phyloP scores from a whole-genome alignment of 2,888 invertebrate genomes.

The Panopea generosa region DNA sequence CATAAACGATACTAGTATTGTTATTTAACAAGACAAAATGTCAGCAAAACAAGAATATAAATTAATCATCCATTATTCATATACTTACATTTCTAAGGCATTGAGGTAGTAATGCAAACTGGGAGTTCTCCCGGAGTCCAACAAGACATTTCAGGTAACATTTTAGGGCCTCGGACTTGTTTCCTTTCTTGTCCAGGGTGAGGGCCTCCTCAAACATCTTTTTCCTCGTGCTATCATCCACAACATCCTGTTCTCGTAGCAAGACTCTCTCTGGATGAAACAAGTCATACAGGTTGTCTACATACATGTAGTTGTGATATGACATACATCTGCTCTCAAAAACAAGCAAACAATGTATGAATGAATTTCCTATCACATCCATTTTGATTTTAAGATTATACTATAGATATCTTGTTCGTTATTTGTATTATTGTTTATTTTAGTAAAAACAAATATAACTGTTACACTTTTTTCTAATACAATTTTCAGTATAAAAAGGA shows the following conservation, averaged over 20 bases:
- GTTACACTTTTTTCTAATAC: too few species aligned
- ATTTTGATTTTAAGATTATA: slow-evolving; percentile 10
- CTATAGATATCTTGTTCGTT: too few species aligned
- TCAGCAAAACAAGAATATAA: too few species aligned
- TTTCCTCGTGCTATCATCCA: slow-evolving; percentile 66
- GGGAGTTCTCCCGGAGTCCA: slow-evolving; percentile 71
- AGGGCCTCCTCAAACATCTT: slow-evolving; percentile 76
- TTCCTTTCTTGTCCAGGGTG: slow-evolving; percentile 68
- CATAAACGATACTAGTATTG: too few species aligned
- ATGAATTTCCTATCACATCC: slow-evolving; percentile 32
- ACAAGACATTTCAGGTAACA: slow-evolving; percentile 79
- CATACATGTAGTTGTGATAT: slow-evolving; percentile 42
- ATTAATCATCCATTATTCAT: too few species aligned
- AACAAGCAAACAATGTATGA: slow-evolving; percentile 26
- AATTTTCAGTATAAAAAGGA: too few species aligned
- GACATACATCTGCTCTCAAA: slow-evolving; percentile 37
- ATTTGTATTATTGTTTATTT: too few species aligned
- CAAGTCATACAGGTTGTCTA: slow-evolving; percentile 24
- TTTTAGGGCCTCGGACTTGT: slow-evolving; percentile 73
- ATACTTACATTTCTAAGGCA: slow-evolving; percentile 82
- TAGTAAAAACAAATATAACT: too few species aligned
- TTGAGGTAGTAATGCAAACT: slow-evolving; percentile 79
- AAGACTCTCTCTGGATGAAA: slow-evolving; percentile 32
- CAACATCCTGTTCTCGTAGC: slow-evolving; percentile 29
- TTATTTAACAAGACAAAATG: too few species aligned